Base-by-base conservation (phyloP, 2,888 invertebrate species). In the Trichogramma evanescens region DNA sequence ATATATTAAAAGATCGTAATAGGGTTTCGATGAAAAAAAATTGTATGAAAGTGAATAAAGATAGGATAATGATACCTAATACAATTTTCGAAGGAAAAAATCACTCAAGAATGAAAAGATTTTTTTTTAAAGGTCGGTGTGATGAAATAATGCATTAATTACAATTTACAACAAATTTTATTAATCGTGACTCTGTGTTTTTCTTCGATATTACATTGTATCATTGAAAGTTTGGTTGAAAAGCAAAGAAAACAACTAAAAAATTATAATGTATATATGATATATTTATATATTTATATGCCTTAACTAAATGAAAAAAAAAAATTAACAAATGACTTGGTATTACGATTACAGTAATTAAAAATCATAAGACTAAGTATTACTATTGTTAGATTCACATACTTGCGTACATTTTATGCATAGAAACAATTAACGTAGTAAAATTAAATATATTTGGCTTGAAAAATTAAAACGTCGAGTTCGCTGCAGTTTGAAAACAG, bases 91-190 rank as follows among this genome's bases (percentile, higher is more conserved):
- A 50, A 50, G 4, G 40, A 8, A 50, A 38, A 50, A 1, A 26
- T 26, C 26, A 26, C 26, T 26, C 3, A 26, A 26, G 26, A 38
- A 50, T 38, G 4, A 41, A 13, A 40, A 1, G 38, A 40, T 50
- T 10, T 26, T 38, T 38, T 26, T n/a, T 6, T 9, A 50, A 40
- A 39, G n/a, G n/a, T 40, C 40, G 8, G 50, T 5, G 2, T n/a
- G n/a, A 6, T 39, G 40, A 6, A 40, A 38, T 4, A 39, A 6
- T 40, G 6, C 40, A 26, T 26, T 26, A 1, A n/a, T 41, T 44
- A 64, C 64, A 62, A 64, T 52, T 62, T 64, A 64, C 55, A 64
- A 64, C 62, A 64, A 55, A 64, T 64, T 64, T 64, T 64, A 64
- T 64, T 64, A 55, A 62, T 64, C 59, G 55, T 62, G 64, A 59